phyloP scores from a whole-genome alignment of 2,113 vertebrate genomes.

The Tachycineta bicolor region DNA sequence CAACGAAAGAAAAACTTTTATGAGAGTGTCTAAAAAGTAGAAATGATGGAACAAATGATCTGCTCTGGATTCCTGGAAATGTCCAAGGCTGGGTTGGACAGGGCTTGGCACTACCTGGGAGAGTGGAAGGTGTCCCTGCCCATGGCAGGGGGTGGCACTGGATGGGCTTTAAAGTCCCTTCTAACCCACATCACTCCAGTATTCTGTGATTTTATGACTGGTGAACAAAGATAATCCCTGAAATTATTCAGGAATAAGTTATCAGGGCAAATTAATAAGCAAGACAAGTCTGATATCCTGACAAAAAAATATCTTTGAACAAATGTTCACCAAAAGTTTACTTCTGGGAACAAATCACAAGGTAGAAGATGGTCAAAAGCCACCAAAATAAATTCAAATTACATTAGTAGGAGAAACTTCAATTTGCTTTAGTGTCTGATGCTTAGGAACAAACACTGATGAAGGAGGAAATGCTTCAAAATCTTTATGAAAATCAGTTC shows the following conservation, averaged over 20 bases:
- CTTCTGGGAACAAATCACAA: constrained; percentile 11
- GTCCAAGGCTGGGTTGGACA: accelerated
- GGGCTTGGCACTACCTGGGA: neutral
- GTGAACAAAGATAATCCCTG: neutral
- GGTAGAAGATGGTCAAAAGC: neutral
- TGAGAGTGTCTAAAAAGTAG: neutral
- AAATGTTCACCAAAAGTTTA: constrained; percentile 21
- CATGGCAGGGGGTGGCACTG: neutral
- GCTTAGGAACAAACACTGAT: constrained; percentile 56
- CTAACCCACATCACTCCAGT: neutral
- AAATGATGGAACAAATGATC: neutral
- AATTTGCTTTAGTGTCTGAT: constrained; percentile 43
- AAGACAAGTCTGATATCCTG: neutral
- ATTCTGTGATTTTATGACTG: neutral
- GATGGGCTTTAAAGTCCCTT: neutral
- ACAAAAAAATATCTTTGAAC: neutral
- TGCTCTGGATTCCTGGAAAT: neutral
- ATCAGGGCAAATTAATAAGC: neutral
- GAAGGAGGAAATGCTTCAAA: constrained; percentile 45
- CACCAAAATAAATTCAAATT: constrained; percentile 31
- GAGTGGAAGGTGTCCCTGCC: neutral
- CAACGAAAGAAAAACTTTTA: neutral
- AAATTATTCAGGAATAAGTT: neutral
- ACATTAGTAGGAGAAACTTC: neutral
- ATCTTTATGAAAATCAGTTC: constrained; percentile 57